Evolutionary conservation across 64 coral and sea anemone species (phyloP).

Genomic region (Platygyra sinensis): DNA sequence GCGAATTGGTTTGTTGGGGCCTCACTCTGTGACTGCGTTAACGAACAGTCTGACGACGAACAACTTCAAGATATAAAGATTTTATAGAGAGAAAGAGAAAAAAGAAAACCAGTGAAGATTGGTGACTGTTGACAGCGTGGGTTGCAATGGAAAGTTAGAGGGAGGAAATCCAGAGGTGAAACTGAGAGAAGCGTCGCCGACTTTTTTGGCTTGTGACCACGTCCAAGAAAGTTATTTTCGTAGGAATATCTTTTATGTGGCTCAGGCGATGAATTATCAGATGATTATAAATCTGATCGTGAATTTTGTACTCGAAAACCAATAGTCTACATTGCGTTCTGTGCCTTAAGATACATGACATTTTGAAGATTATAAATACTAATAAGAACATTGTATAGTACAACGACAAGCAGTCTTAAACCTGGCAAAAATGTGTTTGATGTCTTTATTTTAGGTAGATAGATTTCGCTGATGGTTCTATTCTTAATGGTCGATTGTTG

Average conservation of each 20-base stretch:
- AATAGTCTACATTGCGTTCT: background rate
- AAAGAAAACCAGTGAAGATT: background rate
- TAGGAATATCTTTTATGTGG: background rate
- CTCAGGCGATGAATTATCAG: background rate
- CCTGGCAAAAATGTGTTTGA: background rate
- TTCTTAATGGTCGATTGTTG: background rate
- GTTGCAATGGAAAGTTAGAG: background rate
- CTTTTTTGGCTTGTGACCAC: background rate
- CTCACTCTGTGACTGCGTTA: slow-evolving; percentile 36
- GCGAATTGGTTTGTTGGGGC: slow-evolving; percentile 77
- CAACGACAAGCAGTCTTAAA: background rate
- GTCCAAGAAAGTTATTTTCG: background rate
- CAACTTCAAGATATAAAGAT: slow-evolving; percentile 84
- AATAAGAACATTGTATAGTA: background rate
- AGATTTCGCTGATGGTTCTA: background rate
- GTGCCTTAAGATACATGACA: background rate
- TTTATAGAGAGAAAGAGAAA: background rate
- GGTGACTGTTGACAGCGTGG: background rate
- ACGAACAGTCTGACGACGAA: slow-evolving; percentile 54
- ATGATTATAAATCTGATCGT: background rate
- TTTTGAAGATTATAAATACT: background rate
- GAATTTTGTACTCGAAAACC: background rate
- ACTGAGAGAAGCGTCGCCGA: background rate
- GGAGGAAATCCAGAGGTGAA: background rate
- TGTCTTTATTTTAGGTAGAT: background rate